These are phyloP conservation scores for Drosophila anomalipes DNA, from an alignment of 2,888 invertebrate species.

Conservation along the genomic window DNA sequence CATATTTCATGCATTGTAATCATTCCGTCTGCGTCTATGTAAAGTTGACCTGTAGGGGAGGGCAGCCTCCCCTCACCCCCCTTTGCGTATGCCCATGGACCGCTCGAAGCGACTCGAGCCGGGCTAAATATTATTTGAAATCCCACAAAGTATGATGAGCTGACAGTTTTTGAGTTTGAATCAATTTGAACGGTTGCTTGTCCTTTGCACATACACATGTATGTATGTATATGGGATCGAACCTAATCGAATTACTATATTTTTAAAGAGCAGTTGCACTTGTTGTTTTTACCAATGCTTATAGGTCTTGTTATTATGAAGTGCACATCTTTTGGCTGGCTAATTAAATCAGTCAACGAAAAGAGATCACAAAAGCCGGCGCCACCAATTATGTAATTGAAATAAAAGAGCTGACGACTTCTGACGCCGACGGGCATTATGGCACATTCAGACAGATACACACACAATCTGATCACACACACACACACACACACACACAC, in stretches of 20 bases:
- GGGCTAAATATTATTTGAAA: not conserved
- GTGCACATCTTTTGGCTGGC: slow-evolving; percentile 41
- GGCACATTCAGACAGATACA: slow-evolving; percentile 2
- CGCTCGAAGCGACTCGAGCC: not conserved
- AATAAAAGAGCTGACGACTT: slow-evolving; percentile 51
- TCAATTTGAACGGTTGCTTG: not conserved
- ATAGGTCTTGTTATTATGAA: slow-evolving; percentile 16
- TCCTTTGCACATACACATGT: not conserved
- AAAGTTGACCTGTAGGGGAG: not conserved
- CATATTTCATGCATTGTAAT: not conserved
- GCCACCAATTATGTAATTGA: slow-evolving; percentile 54
- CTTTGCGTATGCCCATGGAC: not conserved
- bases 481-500: not conserved
- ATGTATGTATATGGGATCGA: not conserved
- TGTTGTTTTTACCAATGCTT: not conserved
- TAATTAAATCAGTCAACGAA: slow-evolving; percentile 44
- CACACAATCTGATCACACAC: not conserved
- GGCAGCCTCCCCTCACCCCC: not conserved
- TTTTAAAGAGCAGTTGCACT: not conserved
- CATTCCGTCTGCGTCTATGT: not conserved
- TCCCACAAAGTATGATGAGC: not conserved
- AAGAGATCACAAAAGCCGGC: slow-evolving; percentile 8
- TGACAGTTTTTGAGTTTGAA: not conserved
- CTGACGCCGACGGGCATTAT: slow-evolving; percentile 21
- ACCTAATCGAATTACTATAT: not conserved